phyloP scores from a whole-genome alignment of 2,888 invertebrate species.

The Mamestra brassicae region DNA sequence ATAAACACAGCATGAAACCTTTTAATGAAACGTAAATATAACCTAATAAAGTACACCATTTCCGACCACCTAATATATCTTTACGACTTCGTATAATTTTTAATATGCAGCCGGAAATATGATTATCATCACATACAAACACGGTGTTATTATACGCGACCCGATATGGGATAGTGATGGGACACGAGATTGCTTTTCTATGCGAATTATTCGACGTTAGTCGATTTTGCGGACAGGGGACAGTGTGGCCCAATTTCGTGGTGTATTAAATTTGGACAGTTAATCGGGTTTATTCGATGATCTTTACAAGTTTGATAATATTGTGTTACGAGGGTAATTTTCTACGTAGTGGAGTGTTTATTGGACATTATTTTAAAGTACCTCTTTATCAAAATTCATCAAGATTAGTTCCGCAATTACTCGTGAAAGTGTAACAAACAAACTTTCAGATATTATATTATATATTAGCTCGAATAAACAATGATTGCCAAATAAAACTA shows the following conservation, averaged over 20 bases:
- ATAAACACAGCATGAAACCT: conserved; percentile 72
- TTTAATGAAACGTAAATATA: conserved; percentile 85
- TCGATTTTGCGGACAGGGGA: conserved; percentile 41
- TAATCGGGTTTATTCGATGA: conserved; percentile 9
- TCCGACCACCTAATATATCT: conserved; percentile 81
- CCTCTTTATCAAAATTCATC: too few species aligned
- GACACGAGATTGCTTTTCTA: conserved; percentile 75
- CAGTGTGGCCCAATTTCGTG: conserved; percentile 30
- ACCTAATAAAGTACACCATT: conserved; percentile 82
- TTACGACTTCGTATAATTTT: conserved; percentile 85
- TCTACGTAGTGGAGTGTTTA: not conserved
- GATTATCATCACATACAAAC: conserved; percentile 84
- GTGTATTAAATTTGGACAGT: conserved; percentile 26
- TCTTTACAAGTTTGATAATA: not conserved
- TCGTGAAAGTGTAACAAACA: too few species aligned
- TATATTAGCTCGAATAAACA: not conserved
- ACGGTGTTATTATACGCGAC: conserved; percentile 76
- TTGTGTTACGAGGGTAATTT: not conserved
- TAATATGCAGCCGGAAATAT: conserved; percentile 84
- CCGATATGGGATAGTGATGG: conserved; percentile 79
- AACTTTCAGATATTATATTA: too few species aligned
- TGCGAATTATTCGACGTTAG: conserved; percentile 53
- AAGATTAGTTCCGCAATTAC: too few species aligned
- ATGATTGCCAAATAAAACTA: not conserved
- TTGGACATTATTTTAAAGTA: not conserved